Evolutionary conservation across 2,113 vertebrate species (phyloP).

Genomic region (Microcebus jonahi): DNA sequence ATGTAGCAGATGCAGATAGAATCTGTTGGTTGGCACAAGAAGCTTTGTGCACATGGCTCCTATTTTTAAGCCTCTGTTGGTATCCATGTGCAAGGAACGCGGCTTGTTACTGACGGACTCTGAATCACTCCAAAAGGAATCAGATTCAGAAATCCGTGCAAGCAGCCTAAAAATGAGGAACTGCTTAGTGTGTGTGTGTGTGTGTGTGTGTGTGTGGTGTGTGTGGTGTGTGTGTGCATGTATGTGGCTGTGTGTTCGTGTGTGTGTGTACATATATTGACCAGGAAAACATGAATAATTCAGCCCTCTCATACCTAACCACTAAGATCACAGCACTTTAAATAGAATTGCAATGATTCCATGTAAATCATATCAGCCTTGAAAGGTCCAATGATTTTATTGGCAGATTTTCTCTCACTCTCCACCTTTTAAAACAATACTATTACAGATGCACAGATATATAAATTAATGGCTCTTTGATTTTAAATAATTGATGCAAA

Average conservation of each 20-base stretch:
- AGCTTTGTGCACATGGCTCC: slow-evolving; percentile 84
- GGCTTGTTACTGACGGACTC: slow-evolving; percentile 76
- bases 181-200: slow-evolving; percentile 31
- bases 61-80: slow-evolving; percentile 85
- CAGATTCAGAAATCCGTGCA: slow-evolving; percentile 71
- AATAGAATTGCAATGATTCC: slow-evolving; percentile 73
- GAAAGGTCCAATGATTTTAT: slow-evolving; percentile 69
- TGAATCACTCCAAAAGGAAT: slow-evolving; percentile 47
- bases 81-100: slow-evolving; percentile 82
- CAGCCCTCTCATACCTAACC: slow-evolving; percentile 34
- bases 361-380: slow-evolving; percentile 70
- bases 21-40: slow-evolving; percentile 86
- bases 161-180: slow-evolving; percentile 76
- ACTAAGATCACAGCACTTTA: slow-evolving; percentile 77
- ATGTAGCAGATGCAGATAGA: slow-evolving; percentile 88
- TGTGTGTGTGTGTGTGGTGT: neutral
- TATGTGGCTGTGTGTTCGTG: no score
- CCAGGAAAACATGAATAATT: slow-evolving; percentile 81
- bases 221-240: neutral
- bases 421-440: slow-evolving; percentile 56
- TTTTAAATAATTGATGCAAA: slow-evolving; percentile 74
- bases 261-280: slow-evolving; percentile 31
- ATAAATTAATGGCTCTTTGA: slow-evolving; percentile 71
- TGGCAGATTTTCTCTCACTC: slow-evolving; percentile 54
- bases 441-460: neutral